Percentiles rank a stretch among this genome's conserved stretches.
Evolutionary conservation across 2,888 invertebrate species (phyloP).

Genomic region (Volucella bombylans): DNA sequence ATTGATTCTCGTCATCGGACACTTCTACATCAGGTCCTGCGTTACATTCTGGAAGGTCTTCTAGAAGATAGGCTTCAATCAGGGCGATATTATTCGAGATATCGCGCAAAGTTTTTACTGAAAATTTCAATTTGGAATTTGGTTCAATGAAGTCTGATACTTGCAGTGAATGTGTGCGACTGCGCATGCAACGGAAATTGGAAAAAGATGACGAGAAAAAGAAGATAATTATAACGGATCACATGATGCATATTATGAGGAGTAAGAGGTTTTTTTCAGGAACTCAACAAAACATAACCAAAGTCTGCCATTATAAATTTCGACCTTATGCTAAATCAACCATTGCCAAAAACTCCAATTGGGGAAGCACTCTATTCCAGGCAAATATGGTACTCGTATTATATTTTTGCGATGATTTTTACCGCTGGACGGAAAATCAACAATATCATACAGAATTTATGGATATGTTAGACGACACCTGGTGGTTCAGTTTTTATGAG

Average conservation of each 20-base stretch:
- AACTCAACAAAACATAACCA: conserved; percentile 15
- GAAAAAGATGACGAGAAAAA: conserved; percentile 24
- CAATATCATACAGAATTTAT: too few species aligned
- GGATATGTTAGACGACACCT: too few species aligned
- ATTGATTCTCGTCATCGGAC: too few species aligned
- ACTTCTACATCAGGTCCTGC: too few species aligned
- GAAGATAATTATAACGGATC: conserved; percentile 13
- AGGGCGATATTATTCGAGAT: too few species aligned
- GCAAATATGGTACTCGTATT: too few species aligned
- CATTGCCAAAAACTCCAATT: conserved; percentile 24
- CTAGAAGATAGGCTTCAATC: too few species aligned
- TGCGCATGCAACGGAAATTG: conserved; percentile 4
- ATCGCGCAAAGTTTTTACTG: conserved; percentile 16
- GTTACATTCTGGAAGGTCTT: too few species aligned
- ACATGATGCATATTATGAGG: conserved; percentile 30
- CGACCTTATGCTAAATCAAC: conserved; percentile 19
- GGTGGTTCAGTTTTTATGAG: too few species aligned
- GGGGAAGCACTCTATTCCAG: conserved; percentile 12
- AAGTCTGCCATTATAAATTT: conserved; percentile 26
- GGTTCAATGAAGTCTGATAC: too few species aligned
- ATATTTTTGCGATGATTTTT: too few species aligned
- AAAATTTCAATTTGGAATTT: too few species aligned
- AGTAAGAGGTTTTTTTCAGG: conserved; percentile 28
- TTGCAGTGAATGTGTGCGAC: conserved; percentile 26
- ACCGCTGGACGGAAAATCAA: conserved; percentile 33